phyloP scores from a whole-genome alignment of 2,888 invertebrate genomes.

The Prostheceraeus crozeri region DNA sequence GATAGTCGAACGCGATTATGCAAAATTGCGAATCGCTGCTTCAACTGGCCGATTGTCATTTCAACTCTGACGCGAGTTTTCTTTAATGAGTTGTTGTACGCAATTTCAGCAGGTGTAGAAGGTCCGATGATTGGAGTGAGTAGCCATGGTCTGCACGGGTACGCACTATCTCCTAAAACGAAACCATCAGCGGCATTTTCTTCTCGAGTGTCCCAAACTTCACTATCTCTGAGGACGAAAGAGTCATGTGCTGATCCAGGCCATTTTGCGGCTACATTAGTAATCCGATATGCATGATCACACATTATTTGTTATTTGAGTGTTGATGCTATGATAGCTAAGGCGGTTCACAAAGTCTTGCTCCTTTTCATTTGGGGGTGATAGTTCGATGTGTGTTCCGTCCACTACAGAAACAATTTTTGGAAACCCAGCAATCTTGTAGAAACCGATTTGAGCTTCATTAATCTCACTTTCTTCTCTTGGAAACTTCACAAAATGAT shows the following conservation, averaged over 20 bases:
- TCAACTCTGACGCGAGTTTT: slow-evolving; percentile 35
- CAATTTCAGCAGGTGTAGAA: slow-evolving; percentile 18
- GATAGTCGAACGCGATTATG: slow-evolving; percentile 32
- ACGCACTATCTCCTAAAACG: slow-evolving; percentile 38
- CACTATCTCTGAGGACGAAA: slow-evolving; percentile 39
- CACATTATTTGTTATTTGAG: slow-evolving; percentile 42
- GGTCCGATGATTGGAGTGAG: slow-evolving; percentile 37
- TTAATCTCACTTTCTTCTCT: slow-evolving; percentile 2
- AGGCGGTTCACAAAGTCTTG: slow-evolving; percentile 41
- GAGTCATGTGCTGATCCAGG: slow-evolving; percentile 43
- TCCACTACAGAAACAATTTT: slow-evolving; percentile 43
- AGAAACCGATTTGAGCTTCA: slow-evolving; percentile 11
- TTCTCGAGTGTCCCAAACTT: slow-evolving; percentile 38
- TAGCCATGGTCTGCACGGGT: slow-evolving; percentile 36
- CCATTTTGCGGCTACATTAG: slow-evolving; percentile 41
- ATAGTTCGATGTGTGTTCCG: slow-evolving; percentile 43
- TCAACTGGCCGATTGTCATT: slow-evolving; percentile 33
- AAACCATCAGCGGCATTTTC: slow-evolving; percentile 32
- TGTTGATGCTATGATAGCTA: slow-evolving; percentile 43
- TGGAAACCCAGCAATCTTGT: slow-evolving; percentile 40
- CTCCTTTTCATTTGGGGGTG: slow-evolving; percentile 38
- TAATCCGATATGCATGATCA: slow-evolving; percentile 37
- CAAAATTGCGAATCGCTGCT: slow-evolving; percentile 29
- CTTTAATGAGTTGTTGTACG: slow-evolving; percentile 32
- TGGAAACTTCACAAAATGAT: slow-evolving; percentile 32